phyloP scores from a whole-genome alignment of 2,797 vertebrate genomes.

The Gobionotothen gibberifrons region DNA sequence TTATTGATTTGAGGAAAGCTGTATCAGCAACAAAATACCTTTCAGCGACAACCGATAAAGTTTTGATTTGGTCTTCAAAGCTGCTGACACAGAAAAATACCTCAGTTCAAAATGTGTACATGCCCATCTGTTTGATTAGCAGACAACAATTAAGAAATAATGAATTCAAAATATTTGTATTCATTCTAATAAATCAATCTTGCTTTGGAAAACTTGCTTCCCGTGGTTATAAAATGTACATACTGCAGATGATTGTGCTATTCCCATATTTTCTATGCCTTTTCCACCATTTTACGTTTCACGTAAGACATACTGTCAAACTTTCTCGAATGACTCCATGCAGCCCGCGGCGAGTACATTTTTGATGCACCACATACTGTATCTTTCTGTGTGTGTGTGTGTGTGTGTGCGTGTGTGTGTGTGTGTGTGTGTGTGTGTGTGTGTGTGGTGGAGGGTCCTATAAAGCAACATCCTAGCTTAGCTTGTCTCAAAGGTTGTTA shows the following conservation, averaged over 20 bases:
- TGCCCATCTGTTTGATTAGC: constrained; percentile 8
- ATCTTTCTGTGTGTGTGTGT: not conserved
- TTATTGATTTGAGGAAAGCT: constrained; percentile 68
- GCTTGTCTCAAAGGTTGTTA: constrained; percentile 49
- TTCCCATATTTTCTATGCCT: constrained; percentile 34
- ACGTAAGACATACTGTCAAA: constrained; percentile 24
- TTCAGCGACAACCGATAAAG: constrained; percentile 50
- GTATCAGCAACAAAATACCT: constrained; percentile 70
- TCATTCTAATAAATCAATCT: constrained; percentile 11
- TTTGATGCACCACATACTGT: constrained; percentile 26
- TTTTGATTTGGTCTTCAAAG: constrained; percentile 39
- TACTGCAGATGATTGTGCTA: constrained; percentile 20
- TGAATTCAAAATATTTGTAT: constrained; percentile 1
- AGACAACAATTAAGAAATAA: not conserved
- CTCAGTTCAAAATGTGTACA: not conserved
- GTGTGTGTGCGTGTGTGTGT: not conserved
- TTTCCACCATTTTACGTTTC: constrained; percentile 39
- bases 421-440: constrained; percentile 9
- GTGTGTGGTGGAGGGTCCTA: constrained; percentile 9
- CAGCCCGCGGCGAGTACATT: constrained; percentile 47
- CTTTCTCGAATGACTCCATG: constrained; percentile 55
- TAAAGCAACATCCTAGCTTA: constrained; percentile 50
- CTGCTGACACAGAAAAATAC: constrained; percentile 39
- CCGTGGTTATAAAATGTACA: constrained; percentile 33
- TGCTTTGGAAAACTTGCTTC: constrained; percentile 25